Evolutionary conservation across 2,888 invertebrate genomes (phyloP).

Genomic region (Vesta saturnalis): DNA sequence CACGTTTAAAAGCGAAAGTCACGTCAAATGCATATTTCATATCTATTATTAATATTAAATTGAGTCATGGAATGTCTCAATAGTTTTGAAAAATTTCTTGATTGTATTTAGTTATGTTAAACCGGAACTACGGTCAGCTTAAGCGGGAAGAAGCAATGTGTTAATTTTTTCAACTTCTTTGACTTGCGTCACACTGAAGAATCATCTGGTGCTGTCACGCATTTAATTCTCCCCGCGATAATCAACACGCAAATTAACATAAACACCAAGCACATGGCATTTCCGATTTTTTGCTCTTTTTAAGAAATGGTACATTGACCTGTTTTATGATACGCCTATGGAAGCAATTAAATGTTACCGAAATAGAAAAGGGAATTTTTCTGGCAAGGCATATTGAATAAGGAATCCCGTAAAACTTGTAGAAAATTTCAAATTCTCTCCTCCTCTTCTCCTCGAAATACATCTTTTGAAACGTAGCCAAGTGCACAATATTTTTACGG

Average conservation of each 20-base stretch:
- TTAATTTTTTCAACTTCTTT: not conserved
- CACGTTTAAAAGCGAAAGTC: not conserved
- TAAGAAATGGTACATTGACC: constrained; percentile 4
- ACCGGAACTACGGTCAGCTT: not conserved
- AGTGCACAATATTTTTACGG: constrained; percentile 35
- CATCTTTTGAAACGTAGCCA: constrained; percentile 39
- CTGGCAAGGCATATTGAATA: not conserved
- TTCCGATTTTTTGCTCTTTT: constrained; percentile 5
- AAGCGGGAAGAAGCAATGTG: not conserved
- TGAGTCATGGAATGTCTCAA: not conserved
- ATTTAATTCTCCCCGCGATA: not conserved
- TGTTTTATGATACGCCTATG: constrained; percentile 5
- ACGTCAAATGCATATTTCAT: not conserved
- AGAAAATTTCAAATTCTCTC: constrained; percentile 32
- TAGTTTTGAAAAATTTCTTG: too few relatives aligned
- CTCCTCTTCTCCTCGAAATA: constrained; percentile 23
- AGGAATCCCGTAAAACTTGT: constrained; percentile 27
- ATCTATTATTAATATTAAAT: not conserved
- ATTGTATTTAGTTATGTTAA: not conserved
- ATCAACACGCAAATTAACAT: not conserved
- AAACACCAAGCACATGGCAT: constrained; percentile 5
- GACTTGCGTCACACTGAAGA: not conserved
- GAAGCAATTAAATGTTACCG: not conserved
- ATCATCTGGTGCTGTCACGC: constrained; percentile 2
- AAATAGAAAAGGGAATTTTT: not conserved